Conservation (phyloP, 2,888 invertebrate species). For the Unio pictorum region DNA sequence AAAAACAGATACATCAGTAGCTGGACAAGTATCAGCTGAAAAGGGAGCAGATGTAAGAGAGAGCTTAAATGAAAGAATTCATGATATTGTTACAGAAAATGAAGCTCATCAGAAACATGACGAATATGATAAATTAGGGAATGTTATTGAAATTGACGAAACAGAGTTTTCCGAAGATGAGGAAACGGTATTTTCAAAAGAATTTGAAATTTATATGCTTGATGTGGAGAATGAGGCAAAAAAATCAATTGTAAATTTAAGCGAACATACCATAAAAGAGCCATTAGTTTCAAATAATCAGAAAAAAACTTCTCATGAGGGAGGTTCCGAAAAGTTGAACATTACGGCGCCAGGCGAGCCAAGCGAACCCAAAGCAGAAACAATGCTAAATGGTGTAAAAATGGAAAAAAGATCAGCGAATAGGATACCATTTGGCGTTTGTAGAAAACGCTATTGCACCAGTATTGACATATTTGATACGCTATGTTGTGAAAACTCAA, state of each 20-base stretch:
- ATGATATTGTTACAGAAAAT: not conserved
- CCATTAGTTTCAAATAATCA: no score
- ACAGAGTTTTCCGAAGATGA: slow-evolving; percentile 21
- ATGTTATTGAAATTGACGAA: slow-evolving; percentile 16
- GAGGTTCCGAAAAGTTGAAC: no score
- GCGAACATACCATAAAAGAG: no score
- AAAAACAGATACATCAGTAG: not conserved
- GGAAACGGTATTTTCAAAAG: slow-evolving; percentile 1
- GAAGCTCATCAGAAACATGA: not conserved
- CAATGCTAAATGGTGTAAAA: not conserved
- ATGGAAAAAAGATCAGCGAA: no score
- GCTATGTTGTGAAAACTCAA: not conserved
- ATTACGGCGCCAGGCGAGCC: not conserved
- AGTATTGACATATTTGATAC: not conserved
- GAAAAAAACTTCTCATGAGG: no score
- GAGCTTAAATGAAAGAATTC: not conserved
- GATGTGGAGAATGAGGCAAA: not conserved
- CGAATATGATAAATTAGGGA: not conserved
- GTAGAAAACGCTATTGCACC: no score
- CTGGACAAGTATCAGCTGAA: slow-evolving; percentile 1
- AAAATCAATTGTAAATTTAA: not conserved
- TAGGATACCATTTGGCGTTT: not conserved
- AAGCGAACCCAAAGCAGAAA: not conserved
- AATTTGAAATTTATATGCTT: not conserved
- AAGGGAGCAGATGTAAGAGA: not conserved